Evolutionary conservation across 2,113 vertebrate species (phyloP).

Genomic region (western clawed frog (Xenopus tropicalis)): DNA sequence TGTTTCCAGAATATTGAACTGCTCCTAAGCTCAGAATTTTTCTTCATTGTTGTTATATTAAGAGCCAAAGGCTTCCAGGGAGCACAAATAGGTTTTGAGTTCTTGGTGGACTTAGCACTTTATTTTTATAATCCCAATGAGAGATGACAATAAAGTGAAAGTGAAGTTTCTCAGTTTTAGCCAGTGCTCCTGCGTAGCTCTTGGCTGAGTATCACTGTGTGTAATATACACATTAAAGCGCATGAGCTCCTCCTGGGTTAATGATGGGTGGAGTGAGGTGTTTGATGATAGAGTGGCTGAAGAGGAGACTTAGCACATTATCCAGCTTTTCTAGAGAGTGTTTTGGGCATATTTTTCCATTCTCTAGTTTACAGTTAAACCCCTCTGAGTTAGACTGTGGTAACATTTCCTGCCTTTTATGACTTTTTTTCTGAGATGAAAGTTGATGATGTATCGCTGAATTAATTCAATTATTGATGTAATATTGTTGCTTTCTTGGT

Average conservation of each 20-base stretch:
- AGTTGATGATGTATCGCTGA: neutral
- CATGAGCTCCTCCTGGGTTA: neutral
- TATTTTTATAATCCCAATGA: constrained; percentile 8
- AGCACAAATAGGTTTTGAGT: neutral
- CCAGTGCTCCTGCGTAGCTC: neutral
- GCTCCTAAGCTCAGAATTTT: no score
- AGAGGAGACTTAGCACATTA: constrained; percentile 22
- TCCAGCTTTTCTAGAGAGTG: neutral
- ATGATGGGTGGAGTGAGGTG: constrained; percentile 31
- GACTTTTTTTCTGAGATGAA: neutral
- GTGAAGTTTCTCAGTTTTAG: constrained; percentile 7
- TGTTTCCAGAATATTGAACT: no score
- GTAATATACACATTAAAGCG: neutral
- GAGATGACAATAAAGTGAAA: constrained; percentile 11
- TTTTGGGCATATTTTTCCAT: neutral
- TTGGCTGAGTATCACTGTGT: constrained; percentile 9
- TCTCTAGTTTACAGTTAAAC: neutral
- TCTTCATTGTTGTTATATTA: no score
- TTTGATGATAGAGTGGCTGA: constrained; percentile 14
- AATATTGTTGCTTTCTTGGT: neutral
- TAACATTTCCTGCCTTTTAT: neutral
- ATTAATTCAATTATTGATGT: neutral
- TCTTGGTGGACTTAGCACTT: constrained; percentile 27
- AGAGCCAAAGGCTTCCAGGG: no score
- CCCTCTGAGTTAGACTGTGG: neutral